Conservation (phyloP, 2,888 invertebrate species). For the Callinectes sapidus region DNA sequence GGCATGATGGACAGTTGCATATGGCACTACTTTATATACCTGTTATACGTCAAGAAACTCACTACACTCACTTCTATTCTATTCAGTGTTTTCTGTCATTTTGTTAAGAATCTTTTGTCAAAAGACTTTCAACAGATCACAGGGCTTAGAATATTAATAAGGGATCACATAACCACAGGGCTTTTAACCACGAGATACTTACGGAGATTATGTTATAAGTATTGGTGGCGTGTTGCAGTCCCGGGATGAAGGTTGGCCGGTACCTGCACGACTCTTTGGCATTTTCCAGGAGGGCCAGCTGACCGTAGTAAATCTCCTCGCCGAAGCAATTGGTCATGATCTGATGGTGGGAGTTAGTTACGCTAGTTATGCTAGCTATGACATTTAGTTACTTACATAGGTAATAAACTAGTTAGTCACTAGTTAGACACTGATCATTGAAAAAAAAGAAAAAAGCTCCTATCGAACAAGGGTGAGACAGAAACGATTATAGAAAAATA, state of each 20-base stretch:
- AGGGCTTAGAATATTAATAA: not conserved
- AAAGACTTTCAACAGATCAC: not conserved
- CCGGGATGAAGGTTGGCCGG: not conserved
- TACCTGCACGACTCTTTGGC: not conserved
- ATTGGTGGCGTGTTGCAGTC: not conserved
- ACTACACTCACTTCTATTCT: no score
- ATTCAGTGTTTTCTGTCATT: no score
- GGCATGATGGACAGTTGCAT: not conserved
- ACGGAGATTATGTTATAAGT: constrained; percentile 29
- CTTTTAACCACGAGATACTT: not conserved
- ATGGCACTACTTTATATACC: no score
- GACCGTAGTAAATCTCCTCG: not conserved
- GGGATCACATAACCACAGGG: not conserved
- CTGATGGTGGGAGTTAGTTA: not conserved
- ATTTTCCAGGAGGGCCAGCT: not conserved
- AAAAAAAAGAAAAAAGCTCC: no score
- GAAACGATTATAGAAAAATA: no score
- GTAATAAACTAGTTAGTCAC: no score
- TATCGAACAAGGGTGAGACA: no score
- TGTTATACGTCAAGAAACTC: no score
- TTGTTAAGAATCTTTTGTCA: not conserved
- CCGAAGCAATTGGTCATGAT: constrained; percentile 15
- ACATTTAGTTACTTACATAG: no score
- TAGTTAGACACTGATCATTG: no score
- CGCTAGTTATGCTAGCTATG: not conserved